A percentile compares a stretch with the other conserved stretches of the same genome.
Evolutionary conservation across 2,888 invertebrate genomes (phyloP).

Genomic region (Euzetes globulus): DNA sequence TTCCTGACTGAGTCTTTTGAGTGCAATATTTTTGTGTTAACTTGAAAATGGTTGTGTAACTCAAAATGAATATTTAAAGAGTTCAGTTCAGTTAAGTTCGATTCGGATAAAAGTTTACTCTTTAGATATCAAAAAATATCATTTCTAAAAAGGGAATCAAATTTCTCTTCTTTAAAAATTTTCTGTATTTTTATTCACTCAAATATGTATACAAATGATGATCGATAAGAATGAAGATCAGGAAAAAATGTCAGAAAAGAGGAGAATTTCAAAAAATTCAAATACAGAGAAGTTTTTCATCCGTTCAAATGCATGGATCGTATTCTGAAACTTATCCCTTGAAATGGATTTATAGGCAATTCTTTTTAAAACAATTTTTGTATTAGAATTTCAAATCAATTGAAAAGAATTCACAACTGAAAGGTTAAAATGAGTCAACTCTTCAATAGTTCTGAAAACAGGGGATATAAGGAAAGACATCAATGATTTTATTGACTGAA

Average conservation of each 20-base stretch:
- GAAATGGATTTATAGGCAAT: constrained; percentile 14
- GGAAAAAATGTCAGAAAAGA: constrained; percentile 20
- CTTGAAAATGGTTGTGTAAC: not conserved
- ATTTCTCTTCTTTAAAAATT: constrained; percentile 3
- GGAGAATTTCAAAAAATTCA: constrained; percentile 1
- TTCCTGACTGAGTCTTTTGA: too few species aligned
- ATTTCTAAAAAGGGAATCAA: constrained; percentile 7
- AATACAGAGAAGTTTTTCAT: not conserved
- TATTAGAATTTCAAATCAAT: constrained; percentile 28
- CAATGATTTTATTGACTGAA: not conserved
- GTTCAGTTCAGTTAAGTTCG: not conserved
- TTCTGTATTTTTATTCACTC: constrained; percentile 10
- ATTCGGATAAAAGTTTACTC: not conserved
- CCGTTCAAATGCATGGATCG: not conserved
- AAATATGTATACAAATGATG: constrained; percentile 29
- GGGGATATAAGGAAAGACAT: not conserved
- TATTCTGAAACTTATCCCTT: constrained; percentile 9
- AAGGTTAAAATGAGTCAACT: not conserved
- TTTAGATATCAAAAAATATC: not conserved
- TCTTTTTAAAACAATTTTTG: constrained; percentile 12
- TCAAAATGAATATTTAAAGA: not conserved
- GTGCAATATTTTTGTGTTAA: not conserved
- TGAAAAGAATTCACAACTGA: not conserved
- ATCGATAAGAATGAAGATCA: constrained; percentile 22
- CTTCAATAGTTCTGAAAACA: not conserved